Percentiles rank a stretch among this genome's conserved stretches.
Conservation (phyloP, 2,113 vertebrate genomes). For the Notothenia coriiceps region DNA sequence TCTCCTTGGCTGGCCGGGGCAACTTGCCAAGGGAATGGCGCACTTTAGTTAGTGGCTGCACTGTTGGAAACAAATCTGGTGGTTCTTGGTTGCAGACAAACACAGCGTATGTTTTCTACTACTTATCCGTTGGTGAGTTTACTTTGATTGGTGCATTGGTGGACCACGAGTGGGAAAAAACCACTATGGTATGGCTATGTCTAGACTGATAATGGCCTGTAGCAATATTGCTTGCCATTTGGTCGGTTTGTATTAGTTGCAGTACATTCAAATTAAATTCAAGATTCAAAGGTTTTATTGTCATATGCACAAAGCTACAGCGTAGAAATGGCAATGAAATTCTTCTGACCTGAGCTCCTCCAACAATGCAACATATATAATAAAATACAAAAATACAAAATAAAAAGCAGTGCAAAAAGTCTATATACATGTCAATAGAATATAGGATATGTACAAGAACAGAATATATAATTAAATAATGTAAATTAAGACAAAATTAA, state of each 20-base stretch:
- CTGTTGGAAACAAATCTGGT: slow-evolving; percentile 38
- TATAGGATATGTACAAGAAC: too few species aligned
- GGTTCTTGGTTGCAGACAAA: slow-evolving; percentile 25
- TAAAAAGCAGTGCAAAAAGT: too few species aligned
- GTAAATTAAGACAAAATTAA: too few species aligned
- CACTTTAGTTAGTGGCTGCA: slow-evolving; percentile 33
- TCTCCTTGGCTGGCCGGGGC: slow-evolving; percentile 48
- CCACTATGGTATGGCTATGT: neutral
- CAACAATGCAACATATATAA: too few species aligned
- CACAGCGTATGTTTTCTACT: slow-evolving; percentile 2
- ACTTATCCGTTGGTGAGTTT: slow-evolving; percentile 10
- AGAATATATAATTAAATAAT: too few species aligned
- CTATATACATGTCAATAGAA: too few species aligned
- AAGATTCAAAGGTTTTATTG: too few species aligned
- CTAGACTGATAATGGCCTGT: neutral
- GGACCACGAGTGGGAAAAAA: neutral
- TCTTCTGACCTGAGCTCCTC: too few species aligned
- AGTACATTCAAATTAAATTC: too few species aligned
- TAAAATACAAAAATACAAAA: too few species aligned
- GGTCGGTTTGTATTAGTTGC: neutral
- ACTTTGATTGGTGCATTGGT: slow-evolving; percentile 8
- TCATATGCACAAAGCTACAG: too few species aligned
- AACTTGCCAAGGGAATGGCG: slow-evolving; percentile 51
- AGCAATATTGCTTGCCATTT: neutral
- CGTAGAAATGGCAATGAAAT: too few species aligned